Percentiles rank a stretch among this genome's conserved stretches.
Evolutionary conservation across 2,797 vertebrate genomes (phyloP).

Genomic region (Gorsachius magnificus): DNA sequence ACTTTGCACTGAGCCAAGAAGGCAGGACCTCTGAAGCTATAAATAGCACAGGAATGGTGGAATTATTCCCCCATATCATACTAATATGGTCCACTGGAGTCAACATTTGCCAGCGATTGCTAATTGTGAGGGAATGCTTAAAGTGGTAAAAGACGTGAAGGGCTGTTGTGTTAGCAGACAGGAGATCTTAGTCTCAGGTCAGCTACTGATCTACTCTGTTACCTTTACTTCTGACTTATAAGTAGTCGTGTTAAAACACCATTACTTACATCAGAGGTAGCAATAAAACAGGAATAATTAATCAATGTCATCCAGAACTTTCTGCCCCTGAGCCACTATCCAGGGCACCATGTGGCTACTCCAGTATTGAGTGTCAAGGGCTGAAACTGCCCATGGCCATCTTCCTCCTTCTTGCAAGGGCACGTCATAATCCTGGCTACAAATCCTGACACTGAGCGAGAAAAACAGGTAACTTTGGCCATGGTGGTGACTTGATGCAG

Average conservation of each 20-base stretch:
- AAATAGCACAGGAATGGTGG: background rate
- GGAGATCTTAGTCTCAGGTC: background rate
- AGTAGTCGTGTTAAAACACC: background rate
- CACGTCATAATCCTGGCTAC: background rate
- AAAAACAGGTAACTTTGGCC: background rate
- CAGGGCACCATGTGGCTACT: rapidly evolving
- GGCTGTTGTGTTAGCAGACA: background rate
- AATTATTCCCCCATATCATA: background rate
- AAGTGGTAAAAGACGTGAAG: background rate
- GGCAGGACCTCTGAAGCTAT: background rate
- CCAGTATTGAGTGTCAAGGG: background rate
- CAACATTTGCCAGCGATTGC: background rate
- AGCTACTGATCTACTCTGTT: background rate
- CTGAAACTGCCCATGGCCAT: background rate
- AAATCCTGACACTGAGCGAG: background rate
- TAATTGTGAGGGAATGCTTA: background rate
- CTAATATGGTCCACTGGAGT: background rate
- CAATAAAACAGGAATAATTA: background rate
- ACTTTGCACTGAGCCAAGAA: background rate
- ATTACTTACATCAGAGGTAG: background rate
- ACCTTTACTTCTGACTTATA: background rate
- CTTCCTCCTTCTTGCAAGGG: background rate
- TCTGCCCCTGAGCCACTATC: background rate
- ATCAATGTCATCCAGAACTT: background rate
- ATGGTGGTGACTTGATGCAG: background rate